Percentiles rank a stretch among this genome's conserved stretches.
phyloP scores from a whole-genome alignment of 2,113 vertebrate genomes.

The Opisthocomus hoazin region DNA sequence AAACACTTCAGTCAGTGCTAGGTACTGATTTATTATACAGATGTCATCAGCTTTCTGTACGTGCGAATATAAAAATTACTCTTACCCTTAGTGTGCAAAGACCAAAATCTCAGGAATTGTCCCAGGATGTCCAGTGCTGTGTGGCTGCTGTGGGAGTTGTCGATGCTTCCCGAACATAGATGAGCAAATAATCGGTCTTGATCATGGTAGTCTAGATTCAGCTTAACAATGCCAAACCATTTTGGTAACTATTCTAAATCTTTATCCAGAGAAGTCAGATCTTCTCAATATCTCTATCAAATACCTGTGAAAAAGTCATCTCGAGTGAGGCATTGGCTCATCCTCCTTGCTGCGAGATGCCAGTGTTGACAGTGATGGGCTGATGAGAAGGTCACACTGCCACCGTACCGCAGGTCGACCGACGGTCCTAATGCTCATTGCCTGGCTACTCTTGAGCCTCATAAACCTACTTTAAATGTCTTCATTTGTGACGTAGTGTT shows the following conservation, averaged over 20 bases:
- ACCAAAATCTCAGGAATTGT: not conserved
- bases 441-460: no score
- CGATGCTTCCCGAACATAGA: rapidly evolving
- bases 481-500: not conserved
- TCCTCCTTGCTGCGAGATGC: not conserved
- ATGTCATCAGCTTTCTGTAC: not conserved
- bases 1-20: not conserved
- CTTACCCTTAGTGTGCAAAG: not conserved
- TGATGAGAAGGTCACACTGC: not conserved
- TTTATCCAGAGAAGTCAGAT: not conserved
- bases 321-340: not conserved
- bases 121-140: not conserved
- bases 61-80: not conserved
- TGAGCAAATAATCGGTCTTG: not conserved
- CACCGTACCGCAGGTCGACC: not conserved
- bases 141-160: not conserved
- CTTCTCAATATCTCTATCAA: not conserved
- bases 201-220: not conserved
- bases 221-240: not conserved
- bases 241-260: not conserved
- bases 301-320: not conserved
- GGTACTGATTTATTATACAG: not conserved
- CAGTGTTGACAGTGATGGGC: not conserved
- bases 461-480: no score
- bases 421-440: not conserved